These are phyloP conservation scores for Nautilus pompilius DNA, from an alignment of 1,140 invertebrate species.

Conservation along the genomic window DNA sequence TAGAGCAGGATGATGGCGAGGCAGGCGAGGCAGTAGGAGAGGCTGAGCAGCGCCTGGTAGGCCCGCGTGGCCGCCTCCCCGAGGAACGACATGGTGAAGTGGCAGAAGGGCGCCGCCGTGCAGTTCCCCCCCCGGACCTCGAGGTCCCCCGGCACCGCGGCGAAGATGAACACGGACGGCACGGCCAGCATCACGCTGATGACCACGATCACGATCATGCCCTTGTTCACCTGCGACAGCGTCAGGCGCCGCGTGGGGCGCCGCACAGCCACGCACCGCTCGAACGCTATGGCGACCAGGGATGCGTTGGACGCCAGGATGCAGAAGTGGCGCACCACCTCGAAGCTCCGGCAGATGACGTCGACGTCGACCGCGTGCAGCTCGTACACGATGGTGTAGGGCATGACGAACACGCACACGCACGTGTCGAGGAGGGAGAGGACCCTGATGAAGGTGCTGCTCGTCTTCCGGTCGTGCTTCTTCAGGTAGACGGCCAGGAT, in stretches of 20 bases:
- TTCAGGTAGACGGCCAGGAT: constrained; percentile 34
- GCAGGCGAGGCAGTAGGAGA: constrained; percentile 23
- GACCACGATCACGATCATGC: constrained; percentile 23
- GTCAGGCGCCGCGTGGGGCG: constrained; percentile 17
- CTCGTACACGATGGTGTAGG: constrained; percentile 37
- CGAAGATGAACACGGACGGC: constrained; percentile 33
- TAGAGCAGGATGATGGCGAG: constrained; percentile 33
- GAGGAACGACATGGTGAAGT: constrained; percentile 31
- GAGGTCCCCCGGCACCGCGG: constrained; percentile 18
- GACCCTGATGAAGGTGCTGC: constrained; percentile 36
- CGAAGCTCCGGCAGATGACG: constrained; percentile 26
- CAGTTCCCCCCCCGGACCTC: constrained; percentile 24
- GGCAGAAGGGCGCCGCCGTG: constrained; percentile 25
- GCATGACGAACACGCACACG: constrained; percentile 34
- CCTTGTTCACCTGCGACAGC: constrained; percentile 24
- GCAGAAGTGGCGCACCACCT: constrained; percentile 31
- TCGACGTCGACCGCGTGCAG: constrained; percentile 30
- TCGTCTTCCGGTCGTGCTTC: constrained; percentile 22
- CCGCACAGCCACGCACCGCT: constrained; percentile 35
- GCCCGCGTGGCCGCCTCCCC: constrained; percentile 16
- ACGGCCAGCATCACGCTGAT: constrained; percentile 22
- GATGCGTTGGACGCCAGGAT: constrained; percentile 31
- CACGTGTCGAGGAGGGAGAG: constrained; percentile 33
- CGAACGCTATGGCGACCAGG: constrained; percentile 35
- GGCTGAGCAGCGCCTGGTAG: constrained; percentile 29